Base-by-base conservation (phyloP, 2,113 vertebrate species). In the Bujurquina vittata region DNA sequence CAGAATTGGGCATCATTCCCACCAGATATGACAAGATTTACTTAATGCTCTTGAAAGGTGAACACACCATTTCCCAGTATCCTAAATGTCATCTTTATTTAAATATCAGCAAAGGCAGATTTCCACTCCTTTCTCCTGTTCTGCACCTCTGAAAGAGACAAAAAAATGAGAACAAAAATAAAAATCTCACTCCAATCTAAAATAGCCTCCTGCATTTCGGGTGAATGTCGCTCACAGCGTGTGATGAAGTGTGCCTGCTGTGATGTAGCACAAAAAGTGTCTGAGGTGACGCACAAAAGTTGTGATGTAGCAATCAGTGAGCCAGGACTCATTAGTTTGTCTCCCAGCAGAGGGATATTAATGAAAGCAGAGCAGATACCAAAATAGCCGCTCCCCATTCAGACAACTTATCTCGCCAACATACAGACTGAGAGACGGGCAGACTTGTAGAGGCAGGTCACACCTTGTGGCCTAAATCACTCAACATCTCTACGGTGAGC, bases 231-330 rank as follows among this genome's bases (percentile, higher is more conserved):
- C 46, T 89, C 84, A 74, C 80, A 55, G 77, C 59, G 0, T 79
- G 84, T 18, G 86, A 83, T 77, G 81, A 33, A 4, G 84, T 85
- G 72, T 81, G 1, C 88, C 80, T 40, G 20, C 87, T 87, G 87
- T 88, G 91, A 91, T 85, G 85, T 31, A 77, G 88, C 89, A 87
- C 84, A 67, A 74, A 75, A 86, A 85, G 55, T 26, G 82, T 84
- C 73, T 90, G 90, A 85, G 67, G 79, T 87, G 88, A 85, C 31
- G 79, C 86, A 87, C 57, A 81, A 18, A 89, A 85, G 83, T 89
- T 92, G 91, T 90, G 89, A 90, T 89, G 91, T 74, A 84, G 88
- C 79, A 79, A 78, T 80, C 83, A 85, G 54, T 79, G 87, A 91
- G 89, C 79, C 46, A 10, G 84, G 81, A 87, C 86, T 91, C 90